Conservation (phyloP, 1,140 invertebrate genomes). For the Pseudomyrmex flavicornis region DNA sequence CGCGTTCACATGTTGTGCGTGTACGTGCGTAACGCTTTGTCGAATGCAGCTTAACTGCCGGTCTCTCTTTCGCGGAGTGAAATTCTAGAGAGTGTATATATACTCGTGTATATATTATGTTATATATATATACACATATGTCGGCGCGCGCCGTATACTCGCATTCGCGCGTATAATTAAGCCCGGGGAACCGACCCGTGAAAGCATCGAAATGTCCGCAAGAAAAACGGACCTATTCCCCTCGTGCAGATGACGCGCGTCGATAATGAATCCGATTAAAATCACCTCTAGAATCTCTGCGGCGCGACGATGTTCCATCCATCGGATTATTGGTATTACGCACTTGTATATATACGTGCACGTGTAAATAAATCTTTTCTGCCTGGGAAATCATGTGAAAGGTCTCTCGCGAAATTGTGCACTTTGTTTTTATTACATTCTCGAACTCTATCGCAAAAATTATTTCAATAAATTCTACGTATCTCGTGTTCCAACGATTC, state of each 20-base stretch:
- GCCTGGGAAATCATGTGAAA: neutral
- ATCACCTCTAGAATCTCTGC: slow-evolving; percentile 25
- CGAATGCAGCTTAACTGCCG: slow-evolving; percentile 43
- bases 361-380: neutral
- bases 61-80: slow-evolving; percentile 41
- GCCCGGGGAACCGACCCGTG: slow-evolving; percentile 40
- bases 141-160: neutral
- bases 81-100: slow-evolving; percentile 46
- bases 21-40: slow-evolving; percentile 40
- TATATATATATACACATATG: no score
- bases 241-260: slow-evolving; percentile 36
- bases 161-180: slow-evolving; percentile 43
- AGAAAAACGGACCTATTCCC: slow-evolving; percentile 30
- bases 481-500: no score
- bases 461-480: no score
- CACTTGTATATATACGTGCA: neutral
- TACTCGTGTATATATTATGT: neutral
- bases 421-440: no score
- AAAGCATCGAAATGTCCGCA: slow-evolving; percentile 49
- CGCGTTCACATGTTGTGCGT: neutral
- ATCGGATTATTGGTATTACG: slow-evolving; percentile 2
- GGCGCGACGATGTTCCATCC: neutral
- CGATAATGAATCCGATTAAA: slow-evolving; percentile 52
- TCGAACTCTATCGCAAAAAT: no score
- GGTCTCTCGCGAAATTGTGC: neutral